Evolutionary conservation across 2,797 vertebrate species (phyloP).

Genomic region (Podarcis lilfordi): DNA sequence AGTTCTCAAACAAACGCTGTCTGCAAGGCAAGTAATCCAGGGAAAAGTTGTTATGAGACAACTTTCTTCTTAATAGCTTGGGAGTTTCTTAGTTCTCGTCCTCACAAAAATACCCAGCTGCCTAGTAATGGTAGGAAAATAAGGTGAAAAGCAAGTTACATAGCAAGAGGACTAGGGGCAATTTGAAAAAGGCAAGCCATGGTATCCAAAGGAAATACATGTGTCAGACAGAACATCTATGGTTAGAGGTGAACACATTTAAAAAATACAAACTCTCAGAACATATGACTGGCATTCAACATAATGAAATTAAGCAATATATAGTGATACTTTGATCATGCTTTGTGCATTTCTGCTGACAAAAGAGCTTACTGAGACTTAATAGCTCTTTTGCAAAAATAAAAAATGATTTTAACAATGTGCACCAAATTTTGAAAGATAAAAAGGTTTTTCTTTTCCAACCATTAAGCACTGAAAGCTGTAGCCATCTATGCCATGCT

Average conservation of each 20-base stretch:
- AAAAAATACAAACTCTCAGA: not conserved
- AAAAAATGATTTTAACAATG: not conserved
- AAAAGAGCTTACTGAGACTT: not conserved
- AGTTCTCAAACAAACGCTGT: slow-evolving; percentile 92
- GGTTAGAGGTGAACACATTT: too few species aligned
- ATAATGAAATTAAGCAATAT: not conserved
- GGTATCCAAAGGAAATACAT: not conserved
- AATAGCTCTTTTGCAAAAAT: not conserved
- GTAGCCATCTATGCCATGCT: not conserved
- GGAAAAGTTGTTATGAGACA: not conserved
- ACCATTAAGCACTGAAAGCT: not conserved
- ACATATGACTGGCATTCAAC: not conserved
- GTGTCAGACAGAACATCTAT: not conserved
- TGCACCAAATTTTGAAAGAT: not conserved
- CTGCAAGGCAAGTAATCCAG: slow-evolving; percentile 66
- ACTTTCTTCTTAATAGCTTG: not conserved
- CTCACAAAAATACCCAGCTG: not conserved
- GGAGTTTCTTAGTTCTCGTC: not conserved
- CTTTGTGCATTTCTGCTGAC: not conserved
- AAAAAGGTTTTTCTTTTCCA: not conserved
- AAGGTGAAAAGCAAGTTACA: not conserved
- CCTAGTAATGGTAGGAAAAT: not conserved
- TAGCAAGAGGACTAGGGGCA: not conserved
- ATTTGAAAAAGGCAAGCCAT: not conserved
- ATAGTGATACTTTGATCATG: not conserved